Percentiles rank a stretch among this genome's conserved stretches.
Evolutionary conservation across 2,888 invertebrate species (phyloP).

Genomic region (Mythimna vitellina): DNA sequence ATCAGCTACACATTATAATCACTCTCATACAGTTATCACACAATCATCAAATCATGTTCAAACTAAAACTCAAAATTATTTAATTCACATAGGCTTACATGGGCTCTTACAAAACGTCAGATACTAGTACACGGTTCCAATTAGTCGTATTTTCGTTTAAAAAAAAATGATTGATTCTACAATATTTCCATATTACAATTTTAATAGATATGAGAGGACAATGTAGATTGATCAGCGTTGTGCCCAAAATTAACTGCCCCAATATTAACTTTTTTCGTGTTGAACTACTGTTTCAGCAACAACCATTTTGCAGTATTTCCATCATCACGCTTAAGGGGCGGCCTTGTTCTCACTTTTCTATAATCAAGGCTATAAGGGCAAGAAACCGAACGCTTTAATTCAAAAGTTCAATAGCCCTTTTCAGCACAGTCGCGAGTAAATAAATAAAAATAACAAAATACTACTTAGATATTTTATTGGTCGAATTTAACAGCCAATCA

Average conservation of each 20-base stretch:
- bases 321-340: slow-evolving; percentile 22
- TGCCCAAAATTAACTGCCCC: background rate
- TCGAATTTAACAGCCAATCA: slow-evolving; percentile 45
- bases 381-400: slow-evolving; percentile 9
- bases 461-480: slow-evolving; percentile 29
- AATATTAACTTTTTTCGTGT: background rate
- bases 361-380: slow-evolving; percentile 38
- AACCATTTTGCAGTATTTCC: slow-evolving; percentile 25
- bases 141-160: no score
- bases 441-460: slow-evolving; percentile 1
- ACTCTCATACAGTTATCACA: background rate
- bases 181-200: no score
- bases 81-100: no score
- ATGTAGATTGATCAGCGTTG: no score
- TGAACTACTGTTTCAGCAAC: slow-evolving; percentile 4
- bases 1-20: background rate
- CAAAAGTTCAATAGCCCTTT: slow-evolving; percentile 24
- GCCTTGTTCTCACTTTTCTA: slow-evolving; percentile 58
- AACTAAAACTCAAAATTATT: no score
- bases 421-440: background rate
- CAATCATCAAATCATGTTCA: background rate
- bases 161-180: no score
- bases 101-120: no score
- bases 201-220: no score
- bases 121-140: no score